phyloP scores from a whole-genome alignment of 2,888 invertebrate genomes.

The Cartodere bifasciata region DNA sequence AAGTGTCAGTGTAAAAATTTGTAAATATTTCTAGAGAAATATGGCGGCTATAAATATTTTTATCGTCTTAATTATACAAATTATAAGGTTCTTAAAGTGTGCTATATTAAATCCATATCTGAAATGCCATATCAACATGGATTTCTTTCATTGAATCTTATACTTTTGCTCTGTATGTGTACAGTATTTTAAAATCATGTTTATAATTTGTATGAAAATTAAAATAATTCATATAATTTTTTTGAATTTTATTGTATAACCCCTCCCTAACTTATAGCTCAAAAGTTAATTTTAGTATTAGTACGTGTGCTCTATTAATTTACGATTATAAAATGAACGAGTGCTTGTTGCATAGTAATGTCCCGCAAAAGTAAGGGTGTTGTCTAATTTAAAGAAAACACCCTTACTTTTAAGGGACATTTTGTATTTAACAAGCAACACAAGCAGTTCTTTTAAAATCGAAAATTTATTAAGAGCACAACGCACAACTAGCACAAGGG shows the following conservation, averaged over 20 bases:
- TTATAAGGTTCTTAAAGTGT: slow-evolving; percentile 28
- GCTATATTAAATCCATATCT: slow-evolving; percentile 35
- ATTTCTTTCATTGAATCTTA: slow-evolving; percentile 29
- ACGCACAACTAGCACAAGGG: no score
- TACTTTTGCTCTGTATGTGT: slow-evolving; percentile 42
- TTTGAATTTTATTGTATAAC: slow-evolving; percentile 13
- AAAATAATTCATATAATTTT: slow-evolving; percentile 39
- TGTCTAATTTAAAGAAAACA: no score
- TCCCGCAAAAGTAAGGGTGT: no score
- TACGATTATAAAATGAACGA: no score
- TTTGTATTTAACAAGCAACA: no score
- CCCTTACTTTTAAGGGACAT: no score
- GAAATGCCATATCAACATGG: slow-evolving; percentile 36
- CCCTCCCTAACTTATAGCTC: no score
- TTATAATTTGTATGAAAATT: slow-evolving; percentile 75
- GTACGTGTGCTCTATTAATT: no score
- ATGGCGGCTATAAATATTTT: slow-evolving; percentile 33
- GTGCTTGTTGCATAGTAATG: no score
- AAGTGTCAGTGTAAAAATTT: slow-evolving; percentile 31
- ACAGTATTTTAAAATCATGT: slow-evolving; percentile 73
- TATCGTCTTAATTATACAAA: slow-evolving; percentile 25
- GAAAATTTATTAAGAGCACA: no score
- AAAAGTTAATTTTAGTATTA: no score
- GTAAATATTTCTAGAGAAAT: slow-evolving; percentile 30
- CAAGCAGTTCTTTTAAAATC: no score